Evolutionary conservation across 53 echinoderm and acorn worm species (phyloP), one percentile per base, ranked within the genome.

Genomic region (Antedon mediterranea): DNA sequence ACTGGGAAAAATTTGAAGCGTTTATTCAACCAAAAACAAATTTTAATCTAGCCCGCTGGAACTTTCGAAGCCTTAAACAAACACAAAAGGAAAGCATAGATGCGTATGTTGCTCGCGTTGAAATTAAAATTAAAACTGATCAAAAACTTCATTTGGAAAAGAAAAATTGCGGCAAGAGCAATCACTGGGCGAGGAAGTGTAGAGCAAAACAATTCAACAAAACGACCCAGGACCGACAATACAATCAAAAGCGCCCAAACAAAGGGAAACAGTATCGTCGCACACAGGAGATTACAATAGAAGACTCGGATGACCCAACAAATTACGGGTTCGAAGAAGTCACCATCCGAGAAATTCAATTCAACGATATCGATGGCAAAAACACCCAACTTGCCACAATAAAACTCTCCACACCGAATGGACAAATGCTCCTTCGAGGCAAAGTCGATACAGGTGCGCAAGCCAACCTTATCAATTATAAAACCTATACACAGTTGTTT

Each of bases 401-500:
- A 8, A 57, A 57, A 57, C 9, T 18, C 2, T 23, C 23, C 7
- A 6, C 7, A 26, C 23, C 7, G 1, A 57, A 57, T 18, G 20
- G 57, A 11, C 5, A 41, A 13, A 18, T 42, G 11, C 32, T 33
- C 32, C 75, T 75, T 29, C 11, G 43, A 43, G 75, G 43, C 30
- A 41, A 75, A 75, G 75, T 81, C 28, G 75, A 81, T 43, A 81
- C 81, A 29, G 81, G 81, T 3, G 81, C 75, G 28, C n/a, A n/a
- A n/a, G n/a, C n/a, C n/a, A n/a, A n/a, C n/a, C n/a, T n/a, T n/a
- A n/a, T n/a, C n/a, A n/a, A n/a, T n/a, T n/a, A n/a, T n/a, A n/a
- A n/a, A n/a, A n/a, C n/a, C n/a, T n/a, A n/a, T n/a, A n/a, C n/a
- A n/a, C n/a, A n/a, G n/a, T n/a, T n/a, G n/a, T n/a, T n/a, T 13